Percentiles rank a stretch among this genome's conserved stretches.
Conservation (phyloP, 1,140 invertebrate species). For the Cepaea nemoralis region DNA sequence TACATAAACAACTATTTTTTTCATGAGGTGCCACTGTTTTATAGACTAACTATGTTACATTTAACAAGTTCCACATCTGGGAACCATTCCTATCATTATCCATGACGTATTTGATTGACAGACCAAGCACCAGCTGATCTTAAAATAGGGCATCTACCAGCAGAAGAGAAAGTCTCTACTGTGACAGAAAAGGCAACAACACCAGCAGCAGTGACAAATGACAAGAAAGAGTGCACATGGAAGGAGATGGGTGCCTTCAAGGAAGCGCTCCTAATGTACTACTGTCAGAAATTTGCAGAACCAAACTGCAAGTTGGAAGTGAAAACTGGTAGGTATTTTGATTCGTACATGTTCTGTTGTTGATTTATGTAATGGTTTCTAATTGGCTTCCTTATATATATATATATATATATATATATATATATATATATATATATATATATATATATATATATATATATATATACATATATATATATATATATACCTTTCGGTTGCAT, state of each 20-base stretch:
- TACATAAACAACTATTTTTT: too few relatives aligned
- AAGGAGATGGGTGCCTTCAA: conserved; percentile 72
- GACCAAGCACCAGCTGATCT: background rate
- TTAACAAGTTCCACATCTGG: too few relatives aligned
- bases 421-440: background rate
- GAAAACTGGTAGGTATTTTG: conserved; percentile 32
- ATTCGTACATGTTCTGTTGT: too few relatives aligned
- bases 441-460: background rate
- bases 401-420: conserved; percentile 1
- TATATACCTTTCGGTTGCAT: background rate
- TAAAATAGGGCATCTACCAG: background rate
- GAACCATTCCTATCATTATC: too few relatives aligned
- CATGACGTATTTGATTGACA: background rate
- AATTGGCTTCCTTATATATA: too few relatives aligned
- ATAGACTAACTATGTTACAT: too few relatives aligned
- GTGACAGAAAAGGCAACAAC: background rate
- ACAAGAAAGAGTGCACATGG: conserved; percentile 47
- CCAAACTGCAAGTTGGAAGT: conserved; percentile 65
- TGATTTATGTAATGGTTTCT: background rate
- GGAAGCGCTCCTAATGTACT: conserved; percentile 82
- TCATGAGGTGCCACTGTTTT: too few relatives aligned
- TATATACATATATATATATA: background rate
- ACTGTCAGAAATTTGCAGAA: conserved; percentile 77
- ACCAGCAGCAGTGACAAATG: background rate
- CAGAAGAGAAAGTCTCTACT: background rate